A percentile compares a stretch with the other conserved stretches of the same genome.
Conservation (phyloP, 2,113 vertebrate genomes). For the Osmerus mordax region DNA sequence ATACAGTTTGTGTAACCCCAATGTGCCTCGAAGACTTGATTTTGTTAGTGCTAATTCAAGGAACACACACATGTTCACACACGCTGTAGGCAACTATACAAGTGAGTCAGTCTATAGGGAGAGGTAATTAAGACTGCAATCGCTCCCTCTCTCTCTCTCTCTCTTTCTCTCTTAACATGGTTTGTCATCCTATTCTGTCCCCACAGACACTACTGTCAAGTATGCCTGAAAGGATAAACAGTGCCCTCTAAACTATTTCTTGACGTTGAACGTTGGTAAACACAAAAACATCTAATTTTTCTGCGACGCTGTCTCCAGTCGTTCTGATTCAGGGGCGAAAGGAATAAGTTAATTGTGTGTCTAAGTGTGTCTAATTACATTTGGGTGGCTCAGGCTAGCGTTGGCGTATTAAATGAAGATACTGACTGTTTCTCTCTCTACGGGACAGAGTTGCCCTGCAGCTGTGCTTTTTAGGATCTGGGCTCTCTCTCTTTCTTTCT, state of each 20-base stretch:
- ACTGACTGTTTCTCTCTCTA: conserved; percentile 49
- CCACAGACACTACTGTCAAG: no score
- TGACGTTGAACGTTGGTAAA: conserved; percentile 39
- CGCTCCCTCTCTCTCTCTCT: background rate
- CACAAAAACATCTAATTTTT: conserved; percentile 31
- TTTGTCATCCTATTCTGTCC: background rate
- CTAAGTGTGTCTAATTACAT: conserved; percentile 64
- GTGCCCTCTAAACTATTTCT: background rate
- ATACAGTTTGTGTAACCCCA: no score
- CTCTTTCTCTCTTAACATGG: background rate
- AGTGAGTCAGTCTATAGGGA: no score
- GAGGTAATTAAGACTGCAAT: background rate
- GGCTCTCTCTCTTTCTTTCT: conserved; percentile 51
- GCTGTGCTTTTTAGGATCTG: conserved; percentile 56
- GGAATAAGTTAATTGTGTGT: conserved; percentile 65
- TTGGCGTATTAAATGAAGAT: conserved; percentile 50
- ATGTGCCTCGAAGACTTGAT: no score
- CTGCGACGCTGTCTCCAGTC: conserved; percentile 47
- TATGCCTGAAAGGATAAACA: background rate
- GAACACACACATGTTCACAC: no score
- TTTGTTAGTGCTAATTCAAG: no score
- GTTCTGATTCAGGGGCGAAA: conserved; percentile 45
- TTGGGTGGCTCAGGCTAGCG: conserved; percentile 34
- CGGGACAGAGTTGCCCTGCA: conserved; percentile 53
- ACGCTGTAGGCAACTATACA: no score